Percentiles rank a stretch among this genome's conserved stretches.
Conservation (phyloP, 2,888 invertebrate genomes). For the Apodemia mormo region DNA sequence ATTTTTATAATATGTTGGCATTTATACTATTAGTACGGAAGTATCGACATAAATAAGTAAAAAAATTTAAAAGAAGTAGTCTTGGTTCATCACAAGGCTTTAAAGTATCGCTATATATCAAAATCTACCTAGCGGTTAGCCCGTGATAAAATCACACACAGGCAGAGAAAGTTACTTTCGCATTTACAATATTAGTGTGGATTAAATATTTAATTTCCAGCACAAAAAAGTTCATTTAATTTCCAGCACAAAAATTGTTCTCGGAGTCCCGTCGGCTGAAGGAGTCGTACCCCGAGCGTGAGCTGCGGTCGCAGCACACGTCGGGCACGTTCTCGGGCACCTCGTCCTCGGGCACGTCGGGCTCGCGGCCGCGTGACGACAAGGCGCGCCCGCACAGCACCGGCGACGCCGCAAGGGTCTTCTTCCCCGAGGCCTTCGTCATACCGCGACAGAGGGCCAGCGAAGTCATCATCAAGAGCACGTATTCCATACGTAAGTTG, state of each 20-base stretch:
- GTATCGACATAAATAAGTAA: too few species aligned
- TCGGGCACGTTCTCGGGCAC: constrained; percentile 72
- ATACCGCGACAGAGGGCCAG: constrained; percentile 68
- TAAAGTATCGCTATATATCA: too few species aligned
- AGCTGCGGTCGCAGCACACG: constrained; percentile 63
- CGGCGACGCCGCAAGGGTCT: constrained; percentile 67
- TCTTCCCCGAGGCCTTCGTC: constrained; percentile 77
- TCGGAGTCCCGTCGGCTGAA: constrained; percentile 61
- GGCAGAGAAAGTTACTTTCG: too few species aligned
- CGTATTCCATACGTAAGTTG: constrained; percentile 57
- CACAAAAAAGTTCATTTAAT: background rate
- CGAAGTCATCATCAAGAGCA: constrained; percentile 62
- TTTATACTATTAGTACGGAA: too few species aligned
- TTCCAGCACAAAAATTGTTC: constrained; percentile 71
- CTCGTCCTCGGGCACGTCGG: constrained; percentile 75
- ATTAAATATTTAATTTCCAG: too few species aligned
- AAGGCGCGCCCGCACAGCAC: constrained; percentile 66
- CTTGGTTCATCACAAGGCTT: too few species aligned
- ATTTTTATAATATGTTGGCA: too few species aligned
- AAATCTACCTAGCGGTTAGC: too few species aligned
- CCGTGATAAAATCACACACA: too few species aligned
- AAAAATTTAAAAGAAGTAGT: too few species aligned
- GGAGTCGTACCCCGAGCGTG: constrained; percentile 60
- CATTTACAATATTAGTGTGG: too few species aligned
- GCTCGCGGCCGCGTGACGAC: constrained; percentile 66